Conservation (phyloP, 2,113 vertebrate genomes). For the Oreamnos americanus region DNA sequence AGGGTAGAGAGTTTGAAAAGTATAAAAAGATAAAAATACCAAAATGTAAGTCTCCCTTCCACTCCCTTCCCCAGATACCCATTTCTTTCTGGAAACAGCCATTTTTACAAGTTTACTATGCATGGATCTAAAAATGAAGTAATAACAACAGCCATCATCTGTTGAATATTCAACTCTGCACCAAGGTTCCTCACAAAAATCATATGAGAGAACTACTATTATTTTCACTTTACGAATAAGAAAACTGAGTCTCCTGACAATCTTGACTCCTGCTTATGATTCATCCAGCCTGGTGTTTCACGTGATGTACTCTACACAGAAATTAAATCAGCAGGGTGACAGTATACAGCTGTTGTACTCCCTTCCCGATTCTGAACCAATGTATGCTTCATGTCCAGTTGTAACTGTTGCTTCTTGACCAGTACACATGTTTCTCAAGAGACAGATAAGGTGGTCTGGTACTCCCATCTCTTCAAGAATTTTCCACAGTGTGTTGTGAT, state of each 20-base stretch:
- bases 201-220: background rate
- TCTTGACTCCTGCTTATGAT: background rate
- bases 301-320: background rate
- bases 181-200: background rate
- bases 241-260: background rate
- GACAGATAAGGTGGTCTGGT: background rate
- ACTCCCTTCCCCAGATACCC: background rate
- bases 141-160: background rate
- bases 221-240: background rate
- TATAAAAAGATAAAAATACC: background rate
- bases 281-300: background rate
- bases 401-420: background rate
- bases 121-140: background rate
- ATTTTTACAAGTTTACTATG: background rate
- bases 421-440: background rate
- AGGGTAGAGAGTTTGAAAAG: background rate
- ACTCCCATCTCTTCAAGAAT: background rate
- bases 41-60: background rate
- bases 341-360: background rate
- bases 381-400: background rate
- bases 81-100: background rate
- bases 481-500: background rate
- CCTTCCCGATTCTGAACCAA: background rate
- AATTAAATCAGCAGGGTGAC: background rate
- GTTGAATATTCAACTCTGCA: background rate